These are phyloP conservation scores for Probosciger aterrimus DNA, from an alignment of 2,113 vertebrate genomes.

Conservation along the genomic window DNA sequence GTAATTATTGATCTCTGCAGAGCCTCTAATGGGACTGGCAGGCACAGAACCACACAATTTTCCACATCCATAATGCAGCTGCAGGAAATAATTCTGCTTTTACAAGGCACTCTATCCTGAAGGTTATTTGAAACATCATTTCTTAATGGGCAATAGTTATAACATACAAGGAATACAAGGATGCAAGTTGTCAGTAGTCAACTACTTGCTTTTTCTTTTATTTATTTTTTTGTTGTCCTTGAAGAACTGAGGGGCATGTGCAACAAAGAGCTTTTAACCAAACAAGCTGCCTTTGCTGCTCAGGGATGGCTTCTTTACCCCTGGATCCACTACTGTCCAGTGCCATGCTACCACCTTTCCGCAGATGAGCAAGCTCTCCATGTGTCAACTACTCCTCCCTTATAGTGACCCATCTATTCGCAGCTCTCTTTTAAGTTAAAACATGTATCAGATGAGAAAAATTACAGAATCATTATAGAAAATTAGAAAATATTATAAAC, in stretches of 20 bases:
- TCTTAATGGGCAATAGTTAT: background rate
- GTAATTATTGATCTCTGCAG: background rate
- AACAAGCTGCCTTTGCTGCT: background rate
- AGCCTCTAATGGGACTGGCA: background rate
- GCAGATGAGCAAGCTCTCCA: background rate
- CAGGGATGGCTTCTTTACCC: background rate
- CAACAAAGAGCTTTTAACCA: background rate
- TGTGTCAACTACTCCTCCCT: background rate
- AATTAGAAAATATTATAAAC: background rate
- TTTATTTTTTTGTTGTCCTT: background rate
- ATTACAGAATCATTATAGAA: background rate
- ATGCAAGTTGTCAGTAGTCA: background rate
- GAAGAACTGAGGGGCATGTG: background rate
- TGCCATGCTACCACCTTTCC: background rate
- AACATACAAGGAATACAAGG: background rate
- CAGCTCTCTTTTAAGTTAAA: background rate
- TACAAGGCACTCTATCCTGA: background rate
- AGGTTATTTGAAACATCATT: background rate
- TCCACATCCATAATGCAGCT: background rate
- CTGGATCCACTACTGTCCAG: background rate
- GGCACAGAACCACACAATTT: background rate
- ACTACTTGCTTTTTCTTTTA: background rate
- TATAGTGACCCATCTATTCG: background rate
- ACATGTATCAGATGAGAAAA: background rate
- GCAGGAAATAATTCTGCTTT: slow-evolving; percentile 7